Evolutionary conservation across 2,888 invertebrate genomes (phyloP).

Genomic region (Bombylius discolor): DNA sequence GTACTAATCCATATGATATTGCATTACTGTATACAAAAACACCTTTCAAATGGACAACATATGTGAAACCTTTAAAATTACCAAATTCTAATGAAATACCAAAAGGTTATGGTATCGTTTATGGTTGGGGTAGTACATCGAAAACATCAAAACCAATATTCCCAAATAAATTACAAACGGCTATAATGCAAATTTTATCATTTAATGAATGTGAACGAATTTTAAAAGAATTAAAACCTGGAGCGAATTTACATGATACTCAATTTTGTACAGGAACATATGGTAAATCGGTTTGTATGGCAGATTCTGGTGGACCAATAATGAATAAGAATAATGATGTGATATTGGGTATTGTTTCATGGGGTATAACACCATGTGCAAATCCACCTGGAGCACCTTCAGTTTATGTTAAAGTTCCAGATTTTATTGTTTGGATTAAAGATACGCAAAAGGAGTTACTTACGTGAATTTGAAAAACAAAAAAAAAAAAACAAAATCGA

Average conservation of each 20-base stretch:
- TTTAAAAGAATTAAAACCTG: conserved; percentile 18
- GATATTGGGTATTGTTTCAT: conserved; percentile 39
- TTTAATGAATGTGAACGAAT: conserved; percentile 26
- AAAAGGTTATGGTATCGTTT: conserved; percentile 26
- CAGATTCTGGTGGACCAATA: conserved; percentile 32
- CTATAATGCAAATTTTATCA: conserved; percentile 28
- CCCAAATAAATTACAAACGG: conserved; percentile 28
- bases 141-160: conserved; percentile 23
- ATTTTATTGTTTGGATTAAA: conserved; percentile 35
- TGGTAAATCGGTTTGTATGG: conserved; percentile 31
- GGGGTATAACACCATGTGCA: conserved; percentile 40
- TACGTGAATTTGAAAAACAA: neutral
- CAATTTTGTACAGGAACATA: conserved; percentile 33
- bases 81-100: conserved; percentile 24
- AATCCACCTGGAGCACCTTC: conserved; percentile 32
- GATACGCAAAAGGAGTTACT: neutral
- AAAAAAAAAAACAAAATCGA: neutral
- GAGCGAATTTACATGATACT: conserved; percentile 20
- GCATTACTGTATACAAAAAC: conserved; percentile 29
- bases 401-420: conserved; percentile 39
- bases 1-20: conserved; percentile 31
- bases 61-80: conserved; percentile 26
- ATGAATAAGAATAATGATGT: conserved; percentile 21
- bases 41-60: conserved; percentile 24
- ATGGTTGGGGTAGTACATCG: conserved; percentile 34